Evolutionary conservation across 2,888 invertebrate species (phyloP), one percentile per base, ranked within the genome.

Genomic region (Byasa hedistus): DNA sequence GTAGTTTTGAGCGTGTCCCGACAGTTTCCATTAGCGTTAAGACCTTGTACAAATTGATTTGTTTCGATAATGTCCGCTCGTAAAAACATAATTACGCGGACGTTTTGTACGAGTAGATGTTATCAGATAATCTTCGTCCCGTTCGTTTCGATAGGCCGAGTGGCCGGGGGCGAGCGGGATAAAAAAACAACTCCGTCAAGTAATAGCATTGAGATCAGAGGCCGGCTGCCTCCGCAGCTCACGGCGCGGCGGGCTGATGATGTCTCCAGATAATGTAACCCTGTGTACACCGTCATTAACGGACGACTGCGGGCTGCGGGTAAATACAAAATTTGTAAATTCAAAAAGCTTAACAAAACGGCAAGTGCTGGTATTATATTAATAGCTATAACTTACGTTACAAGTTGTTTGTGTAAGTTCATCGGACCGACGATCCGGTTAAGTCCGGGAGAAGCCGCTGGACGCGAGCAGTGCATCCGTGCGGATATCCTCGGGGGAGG

Each of bases 201-300:
- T 59, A 64, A 39, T 54, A 32, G 58, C 62, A 58, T 62, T 39
- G 5, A n/a, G 8, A 24, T 58, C 44, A 27, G 59, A 64, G 54
- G 59, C n/a, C 19, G 48, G 32, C 54, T 7, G 66, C 54, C 48
- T 24, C 55, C 55, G 62, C 62, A 36, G 57, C 57, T 51, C 58
- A 59, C 63, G 59, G 55, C 51, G 51, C 10, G n/a, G 39, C 52
- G 54, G 54, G 22, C 63, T 17, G 66, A 66, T 63, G 32, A 51
- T 63, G n/a, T 24, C 62, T 27, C 23, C 19, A 67, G 66, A 67
- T 67, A 67, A 67, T 36, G 59, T 63, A 55, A 51, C 19, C 21
- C 48, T 66, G 8, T 61, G 27, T 23, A 27, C 32, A 61, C 12
- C 3, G 15, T 39, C 39, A 39, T 39, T 39, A 39, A 3, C 39